Evolutionary conservation across 2,113 vertebrate species (phyloP).

Genomic region (Scomber colias): DNA sequence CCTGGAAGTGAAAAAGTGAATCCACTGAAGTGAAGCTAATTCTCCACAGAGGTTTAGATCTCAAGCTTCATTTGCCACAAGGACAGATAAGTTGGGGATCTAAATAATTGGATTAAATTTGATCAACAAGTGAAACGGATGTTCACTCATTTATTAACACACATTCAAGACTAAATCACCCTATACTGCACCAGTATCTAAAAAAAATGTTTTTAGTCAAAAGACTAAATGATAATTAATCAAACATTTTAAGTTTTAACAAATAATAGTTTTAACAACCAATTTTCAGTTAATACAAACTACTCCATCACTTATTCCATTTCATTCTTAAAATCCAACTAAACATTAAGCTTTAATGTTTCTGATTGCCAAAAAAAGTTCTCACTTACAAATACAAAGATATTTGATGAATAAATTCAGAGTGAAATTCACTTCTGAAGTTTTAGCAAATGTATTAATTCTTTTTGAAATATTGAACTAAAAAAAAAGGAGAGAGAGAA

Average conservation of each 20-base stretch:
- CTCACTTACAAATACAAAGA: neutral
- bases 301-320: neutral
- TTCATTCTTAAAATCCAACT: neutral
- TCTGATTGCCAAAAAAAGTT: neutral
- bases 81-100: slow-evolving; percentile 78
- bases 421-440: slow-evolving; percentile 6
- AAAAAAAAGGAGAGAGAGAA: neutral
- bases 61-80: slow-evolving; percentile 79
- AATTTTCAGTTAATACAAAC: neutral
- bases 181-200: neutral
- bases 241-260: neutral
- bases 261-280: neutral
- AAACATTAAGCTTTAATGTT: neutral
- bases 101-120: slow-evolving; percentile 89
- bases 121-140: slow-evolving; percentile 81
- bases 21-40: slow-evolving; percentile 74
- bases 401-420: neutral
- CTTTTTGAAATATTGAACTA: neutral
- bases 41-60: slow-evolving; percentile 71
- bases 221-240: neutral
- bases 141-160: slow-evolving; percentile 66
- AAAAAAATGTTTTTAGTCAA: neutral
- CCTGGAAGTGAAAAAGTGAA: slow-evolving; percentile 52
- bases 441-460: neutral
- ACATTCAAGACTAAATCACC: slow-evolving; percentile 47